A percentile compares a stretch with the other conserved stretches of the same genome.
Evolutionary conservation across 2,797 vertebrate species (phyloP).

Genomic region (Luscinia luscinia): DNA sequence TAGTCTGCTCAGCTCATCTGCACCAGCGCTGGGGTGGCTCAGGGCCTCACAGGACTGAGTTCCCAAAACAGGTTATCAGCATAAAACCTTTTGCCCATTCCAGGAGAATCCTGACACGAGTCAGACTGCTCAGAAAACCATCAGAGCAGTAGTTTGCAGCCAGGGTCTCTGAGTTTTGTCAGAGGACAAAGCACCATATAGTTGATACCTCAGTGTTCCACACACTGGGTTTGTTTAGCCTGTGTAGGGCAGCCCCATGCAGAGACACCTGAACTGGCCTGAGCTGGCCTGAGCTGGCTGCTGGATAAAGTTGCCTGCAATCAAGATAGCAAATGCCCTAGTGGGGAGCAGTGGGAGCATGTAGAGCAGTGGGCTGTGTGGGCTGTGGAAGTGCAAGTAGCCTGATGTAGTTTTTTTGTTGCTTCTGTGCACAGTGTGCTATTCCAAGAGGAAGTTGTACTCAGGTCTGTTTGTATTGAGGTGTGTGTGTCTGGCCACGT

Average conservation of each 20-base stretch:
- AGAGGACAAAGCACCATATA: background rate
- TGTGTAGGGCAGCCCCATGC: background rate
- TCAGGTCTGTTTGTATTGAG: fast-evolving
- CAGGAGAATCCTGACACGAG: background rate
- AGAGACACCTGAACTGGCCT: no score
- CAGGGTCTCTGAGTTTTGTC: background rate
- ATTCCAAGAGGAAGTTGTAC: background rate
- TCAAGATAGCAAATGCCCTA: background rate
- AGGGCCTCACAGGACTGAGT: background rate
- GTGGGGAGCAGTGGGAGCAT: fast-evolving
- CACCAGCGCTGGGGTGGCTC: fast-evolving
- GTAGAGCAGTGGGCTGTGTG: background rate
- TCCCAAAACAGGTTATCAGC: background rate
- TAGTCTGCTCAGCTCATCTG: background rate
- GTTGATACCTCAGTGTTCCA: background rate
- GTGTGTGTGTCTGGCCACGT: fast-evolving
- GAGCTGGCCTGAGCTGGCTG: background rate
- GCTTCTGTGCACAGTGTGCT: background rate
- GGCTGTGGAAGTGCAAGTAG: background rate
- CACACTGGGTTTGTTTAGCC: background rate
- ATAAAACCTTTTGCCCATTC: background rate
- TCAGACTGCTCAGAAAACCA: background rate
- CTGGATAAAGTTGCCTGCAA: background rate
- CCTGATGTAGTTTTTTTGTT: fast-evolving
- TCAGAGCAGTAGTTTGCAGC: background rate